phyloP scores from a whole-genome alignment of 35 echinoderm and acorn worm genomes.

The Holothuria glaberrima region DNA sequence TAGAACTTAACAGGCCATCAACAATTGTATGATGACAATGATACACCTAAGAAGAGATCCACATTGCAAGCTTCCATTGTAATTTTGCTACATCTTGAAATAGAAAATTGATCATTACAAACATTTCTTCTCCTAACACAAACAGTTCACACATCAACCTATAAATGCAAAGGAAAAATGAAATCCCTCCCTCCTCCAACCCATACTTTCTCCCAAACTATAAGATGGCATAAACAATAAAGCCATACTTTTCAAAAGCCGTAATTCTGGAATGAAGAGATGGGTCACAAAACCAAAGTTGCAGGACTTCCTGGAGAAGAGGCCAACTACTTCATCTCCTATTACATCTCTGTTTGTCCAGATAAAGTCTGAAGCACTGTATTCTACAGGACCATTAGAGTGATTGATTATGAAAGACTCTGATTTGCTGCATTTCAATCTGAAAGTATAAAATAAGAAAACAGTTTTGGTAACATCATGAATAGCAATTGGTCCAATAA shows the following conservation, averaged over 20 bases:
- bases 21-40: too few species aligned
- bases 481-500: background rate
- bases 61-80: too few species aligned
- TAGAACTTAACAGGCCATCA: too few species aligned
- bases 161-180: too few species aligned
- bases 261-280: conserved; percentile 87
- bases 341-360: conserved; percentile 85
- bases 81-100: too few species aligned
- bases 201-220: too few species aligned
- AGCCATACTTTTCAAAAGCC: conserved; percentile 74
- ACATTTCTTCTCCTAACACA: too few species aligned
- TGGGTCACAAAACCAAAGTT: conserved; percentile 98
- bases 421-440: conserved; percentile 22
- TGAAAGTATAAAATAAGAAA: background rate
- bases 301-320: conserved; percentile 85
- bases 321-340: conserved; percentile 82
- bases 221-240: too few species aligned
- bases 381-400: conserved; percentile 72
- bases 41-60: too few species aligned
- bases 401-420: conserved; percentile 88
- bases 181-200: too few species aligned
- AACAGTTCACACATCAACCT: too few species aligned
- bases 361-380: conserved; percentile 79
- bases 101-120: too few species aligned
- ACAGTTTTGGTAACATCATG: background rate